These are phyloP conservation scores for Formicarius rufipectus DNA, from an alignment of 2,113 vertebrate species.

Conservation along the genomic window DNA sequence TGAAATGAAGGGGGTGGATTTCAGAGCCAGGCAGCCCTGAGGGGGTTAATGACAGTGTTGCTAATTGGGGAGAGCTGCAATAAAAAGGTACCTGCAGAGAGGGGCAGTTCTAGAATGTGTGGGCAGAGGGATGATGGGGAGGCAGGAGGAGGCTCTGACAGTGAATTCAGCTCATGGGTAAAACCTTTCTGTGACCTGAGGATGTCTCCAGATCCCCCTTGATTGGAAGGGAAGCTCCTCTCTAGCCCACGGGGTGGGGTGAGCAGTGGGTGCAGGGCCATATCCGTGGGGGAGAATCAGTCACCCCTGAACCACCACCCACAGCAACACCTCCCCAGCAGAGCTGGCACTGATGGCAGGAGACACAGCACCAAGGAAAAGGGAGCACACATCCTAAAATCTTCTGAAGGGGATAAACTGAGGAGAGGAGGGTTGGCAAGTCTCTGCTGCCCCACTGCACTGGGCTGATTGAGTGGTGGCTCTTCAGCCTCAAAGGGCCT, in stretches of 20 bases:
- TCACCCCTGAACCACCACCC: not conserved
- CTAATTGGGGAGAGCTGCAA: not conserved
- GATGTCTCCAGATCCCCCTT: accelerated
- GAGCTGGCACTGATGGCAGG: not conserved
- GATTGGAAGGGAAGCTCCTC: not conserved
- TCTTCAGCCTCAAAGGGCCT: not conserved
- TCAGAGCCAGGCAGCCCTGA: not conserved
- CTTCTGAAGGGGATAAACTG: not conserved
- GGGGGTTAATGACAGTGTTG: not conserved
- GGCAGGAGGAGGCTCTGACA: not conserved
- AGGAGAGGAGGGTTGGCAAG: not conserved
- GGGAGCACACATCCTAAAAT: not conserved
- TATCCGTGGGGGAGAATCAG: not conserved
- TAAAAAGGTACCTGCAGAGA: not conserved
- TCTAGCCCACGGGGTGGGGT: accelerated
- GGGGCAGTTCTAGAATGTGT: not conserved
- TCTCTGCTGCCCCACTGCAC: not conserved
- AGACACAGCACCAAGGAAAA: not conserved
- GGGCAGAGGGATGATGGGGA: not conserved
- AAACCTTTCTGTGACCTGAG: not conserved
- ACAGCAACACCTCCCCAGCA: not conserved
- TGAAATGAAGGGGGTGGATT: not conserved
- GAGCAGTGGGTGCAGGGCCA: not conserved
- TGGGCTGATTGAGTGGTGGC: not conserved
- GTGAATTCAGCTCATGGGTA: not conserved